A percentile compares a stretch with the other conserved stretches of the same genome.
These are phyloP conservation scores for Acrocera orbiculus DNA, from an alignment of 2,888 invertebrate genomes.

Conservation along the genomic window DNA sequence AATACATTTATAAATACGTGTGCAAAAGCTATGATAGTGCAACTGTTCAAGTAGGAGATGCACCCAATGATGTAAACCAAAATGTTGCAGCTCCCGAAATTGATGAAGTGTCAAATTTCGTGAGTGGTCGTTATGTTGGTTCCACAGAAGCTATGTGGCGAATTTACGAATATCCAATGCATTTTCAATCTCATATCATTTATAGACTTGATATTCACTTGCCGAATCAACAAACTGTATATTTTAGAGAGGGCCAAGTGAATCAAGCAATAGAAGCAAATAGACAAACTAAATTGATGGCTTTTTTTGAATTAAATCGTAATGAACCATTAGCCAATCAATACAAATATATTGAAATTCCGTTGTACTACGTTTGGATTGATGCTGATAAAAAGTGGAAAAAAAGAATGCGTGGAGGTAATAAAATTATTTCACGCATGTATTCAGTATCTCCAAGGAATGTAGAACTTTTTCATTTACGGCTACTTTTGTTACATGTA, in stretches of 20 bases:
- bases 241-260: too few species aligned
- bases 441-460: constrained; percentile 10
- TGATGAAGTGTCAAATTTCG: too few species aligned
- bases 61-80: too few species aligned
- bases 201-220: neutral
- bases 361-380: constrained; percentile 1
- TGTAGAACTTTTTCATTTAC: constrained; percentile 11
- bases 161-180: too few species aligned
- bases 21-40: too few species aligned
- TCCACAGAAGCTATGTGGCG: too few species aligned
- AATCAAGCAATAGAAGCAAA: too few species aligned
- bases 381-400: neutral
- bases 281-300: constrained; percentile 1
- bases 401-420: constrained; percentile 8
- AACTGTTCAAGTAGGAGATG: neutral
- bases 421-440: constrained; percentile 9
- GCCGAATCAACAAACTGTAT: neutral
- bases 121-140: too few species aligned
- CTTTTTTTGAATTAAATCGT: constrained; percentile 7
- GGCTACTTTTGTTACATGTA: constrained; percentile 9
- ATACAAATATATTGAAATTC: constrained; percentile 5
- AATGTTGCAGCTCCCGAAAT: too few species aligned
- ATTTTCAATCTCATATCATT: too few species aligned
- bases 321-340: too few species aligned
- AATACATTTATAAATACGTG: too few species aligned